These are phyloP conservation scores for Takifugu flavidus DNA, from an alignment of 2,113 vertebrate genomes.

Conservation along the genomic window DNA sequence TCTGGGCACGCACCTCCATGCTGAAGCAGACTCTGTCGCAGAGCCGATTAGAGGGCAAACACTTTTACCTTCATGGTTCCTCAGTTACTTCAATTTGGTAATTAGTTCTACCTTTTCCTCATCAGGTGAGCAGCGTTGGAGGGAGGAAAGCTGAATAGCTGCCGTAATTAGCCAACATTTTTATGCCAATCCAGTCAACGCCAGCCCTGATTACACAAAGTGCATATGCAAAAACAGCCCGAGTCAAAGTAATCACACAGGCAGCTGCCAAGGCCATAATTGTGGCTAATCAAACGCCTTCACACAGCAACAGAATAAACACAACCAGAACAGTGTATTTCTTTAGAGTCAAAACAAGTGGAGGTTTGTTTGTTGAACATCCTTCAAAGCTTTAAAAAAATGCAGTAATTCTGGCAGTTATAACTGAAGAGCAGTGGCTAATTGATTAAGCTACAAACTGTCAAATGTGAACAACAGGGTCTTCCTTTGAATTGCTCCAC, in stretches of 20 bases:
- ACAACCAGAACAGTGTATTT: constrained; percentile 8
- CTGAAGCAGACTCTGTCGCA: background rate
- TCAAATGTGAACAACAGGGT: no score
- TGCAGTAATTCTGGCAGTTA: constrained; percentile 3
- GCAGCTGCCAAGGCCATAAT: constrained; percentile 42
- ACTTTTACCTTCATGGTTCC: constrained; percentile 49
- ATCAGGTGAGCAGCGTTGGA: constrained; percentile 40
- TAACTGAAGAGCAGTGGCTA: constrained; percentile 13
- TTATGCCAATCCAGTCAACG: constrained; percentile 17
- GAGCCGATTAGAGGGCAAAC: constrained; percentile 34
- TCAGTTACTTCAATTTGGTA: constrained; percentile 43
- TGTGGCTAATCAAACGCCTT: constrained; percentile 64
- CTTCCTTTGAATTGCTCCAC: no score
- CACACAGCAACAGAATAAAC: constrained; percentile 9
- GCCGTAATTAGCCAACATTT: constrained; percentile 56
- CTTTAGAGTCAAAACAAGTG: constrained; percentile 37
- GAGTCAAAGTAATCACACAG: constrained; percentile 44
- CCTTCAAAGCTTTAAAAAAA: constrained; percentile 5
- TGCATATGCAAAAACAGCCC: constrained; percentile 36
- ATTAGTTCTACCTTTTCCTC: constrained; percentile 49
- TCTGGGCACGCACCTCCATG: background rate
- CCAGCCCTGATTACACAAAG: constrained; percentile 39
- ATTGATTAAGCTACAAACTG: no score
- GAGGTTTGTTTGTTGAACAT: constrained; percentile 33
- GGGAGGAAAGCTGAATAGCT: constrained; percentile 28